Conservation (phyloP, 2,797 vertebrate species). For the Naso thynnoides region DNA sequence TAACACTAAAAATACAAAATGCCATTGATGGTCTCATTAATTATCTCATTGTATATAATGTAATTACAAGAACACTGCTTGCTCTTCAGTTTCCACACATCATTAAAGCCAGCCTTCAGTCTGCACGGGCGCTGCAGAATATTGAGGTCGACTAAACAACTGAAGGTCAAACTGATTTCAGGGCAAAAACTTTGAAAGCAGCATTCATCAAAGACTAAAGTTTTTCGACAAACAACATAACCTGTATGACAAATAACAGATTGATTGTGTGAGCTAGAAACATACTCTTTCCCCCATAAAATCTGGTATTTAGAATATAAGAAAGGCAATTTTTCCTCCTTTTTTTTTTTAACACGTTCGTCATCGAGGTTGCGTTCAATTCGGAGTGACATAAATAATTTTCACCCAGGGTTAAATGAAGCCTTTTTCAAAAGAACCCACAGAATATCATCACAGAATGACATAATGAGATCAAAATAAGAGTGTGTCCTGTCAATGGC, state of each 20-base stretch:
- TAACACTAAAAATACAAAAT: slow-evolving; percentile 34
- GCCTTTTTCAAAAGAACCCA: slow-evolving; percentile 5
- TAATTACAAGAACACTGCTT: slow-evolving; percentile 50
- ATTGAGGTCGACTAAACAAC: slow-evolving; percentile 29
- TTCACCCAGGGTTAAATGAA: slow-evolving; percentile 12
- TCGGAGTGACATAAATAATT: slow-evolving; percentile 34
- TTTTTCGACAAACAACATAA: slow-evolving; percentile 4
- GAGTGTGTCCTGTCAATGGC: slow-evolving; percentile 9
- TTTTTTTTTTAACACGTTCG: slow-evolving; percentile 25
- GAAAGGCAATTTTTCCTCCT: slow-evolving; percentile 23
- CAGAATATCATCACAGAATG: neutral
- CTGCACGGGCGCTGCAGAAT: neutral
- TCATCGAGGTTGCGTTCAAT: slow-evolving; percentile 23
- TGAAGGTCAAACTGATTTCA: slow-evolving; percentile 38
- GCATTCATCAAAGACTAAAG: slow-evolving; percentile 5
- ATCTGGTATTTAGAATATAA: slow-evolving; percentile 25
- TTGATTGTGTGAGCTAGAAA: slow-evolving; percentile 22
- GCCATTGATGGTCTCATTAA: slow-evolving; percentile 44
- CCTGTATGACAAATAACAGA: neutral
- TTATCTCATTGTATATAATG: slow-evolving; percentile 50
- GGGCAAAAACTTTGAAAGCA: slow-evolving; percentile 6
- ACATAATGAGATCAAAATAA: slow-evolving; percentile 5
- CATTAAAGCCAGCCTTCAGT: slow-evolving; percentile 45
- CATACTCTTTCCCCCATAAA: slow-evolving; percentile 3
- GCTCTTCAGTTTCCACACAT: slow-evolving; percentile 45